These are phyloP conservation scores for Ferrisia virgata DNA, from an alignment of 2,888 invertebrate genomes.

Conservation along the genomic window DNA sequence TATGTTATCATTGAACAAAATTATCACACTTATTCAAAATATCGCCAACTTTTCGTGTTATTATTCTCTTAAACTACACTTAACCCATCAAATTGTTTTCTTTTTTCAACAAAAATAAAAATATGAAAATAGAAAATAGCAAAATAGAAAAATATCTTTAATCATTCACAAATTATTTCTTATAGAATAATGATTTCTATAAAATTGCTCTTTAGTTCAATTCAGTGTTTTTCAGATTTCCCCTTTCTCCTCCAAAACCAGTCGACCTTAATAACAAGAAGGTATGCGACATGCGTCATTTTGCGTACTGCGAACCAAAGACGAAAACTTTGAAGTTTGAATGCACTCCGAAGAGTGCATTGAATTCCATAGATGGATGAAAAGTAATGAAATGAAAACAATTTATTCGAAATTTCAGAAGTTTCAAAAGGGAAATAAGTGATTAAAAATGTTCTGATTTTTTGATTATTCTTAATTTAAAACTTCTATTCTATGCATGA, in stretches of 20 bases:
- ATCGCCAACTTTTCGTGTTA: neutral
- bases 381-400: too few relatives aligned
- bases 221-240: conserved; percentile 4
- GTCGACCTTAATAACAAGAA: neutral
- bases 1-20: conserved; percentile 17
- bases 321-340: neutral
- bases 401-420: too few relatives aligned
- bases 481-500: too few relatives aligned
- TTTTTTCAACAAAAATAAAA: neutral
- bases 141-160: neutral
- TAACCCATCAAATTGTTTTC: neutral
- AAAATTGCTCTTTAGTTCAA: neutral
- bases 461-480: too few relatives aligned
- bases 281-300: neutral
- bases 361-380: too few relatives aligned
- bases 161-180: conserved; percentile 21
- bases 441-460: too few relatives aligned
- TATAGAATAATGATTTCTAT: neutral
- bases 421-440: too few relatives aligned
- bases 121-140: neutral
- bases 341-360: neutral
- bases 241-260: neutral
- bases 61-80: neutral
- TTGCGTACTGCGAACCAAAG: neutral
- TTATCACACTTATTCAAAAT: neutral